Conservation (phyloP, 2,113 vertebrate species). For the Oncorhynchus masou region DNA sequence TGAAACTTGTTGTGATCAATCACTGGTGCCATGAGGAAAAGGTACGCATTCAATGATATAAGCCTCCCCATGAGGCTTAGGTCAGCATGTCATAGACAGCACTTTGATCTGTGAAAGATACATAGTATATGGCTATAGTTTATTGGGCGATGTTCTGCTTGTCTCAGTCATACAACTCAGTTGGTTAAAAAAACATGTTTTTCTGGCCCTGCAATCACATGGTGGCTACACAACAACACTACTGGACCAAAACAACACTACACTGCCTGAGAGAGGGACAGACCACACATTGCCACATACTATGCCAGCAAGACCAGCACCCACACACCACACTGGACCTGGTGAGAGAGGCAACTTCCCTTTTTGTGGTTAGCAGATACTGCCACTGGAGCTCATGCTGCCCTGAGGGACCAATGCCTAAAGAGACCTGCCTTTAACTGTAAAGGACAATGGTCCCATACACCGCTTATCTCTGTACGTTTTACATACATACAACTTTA, state of each 20-base stretch:
- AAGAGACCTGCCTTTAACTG: constrained; percentile 68
- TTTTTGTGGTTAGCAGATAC: constrained; percentile 65
- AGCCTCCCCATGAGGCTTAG: too few species aligned
- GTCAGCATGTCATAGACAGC: too few species aligned
- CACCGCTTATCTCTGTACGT: constrained; percentile 30
- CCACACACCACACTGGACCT: constrained; percentile 40
- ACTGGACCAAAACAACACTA: constrained; percentile 25
- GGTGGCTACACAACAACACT: background rate
- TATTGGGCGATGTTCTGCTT: background rate
- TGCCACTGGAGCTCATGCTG: constrained; percentile 49
- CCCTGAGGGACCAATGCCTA: constrained; percentile 54
- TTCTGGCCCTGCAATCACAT: constrained; percentile 32
- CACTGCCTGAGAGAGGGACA: constrained; percentile 33
- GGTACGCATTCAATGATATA: background rate
- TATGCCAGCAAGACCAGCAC: constrained; percentile 38
- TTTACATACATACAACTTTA: constrained; percentile 56
- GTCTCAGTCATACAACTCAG: constrained; percentile 3
- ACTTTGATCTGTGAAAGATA: too few species aligned
- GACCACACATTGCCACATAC: constrained; percentile 29
- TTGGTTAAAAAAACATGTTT: constrained; percentile 10
- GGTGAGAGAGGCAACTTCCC: constrained; percentile 73
- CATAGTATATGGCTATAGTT: too few species aligned
- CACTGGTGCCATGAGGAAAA: background rate
- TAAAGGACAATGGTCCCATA: constrained; percentile 52
- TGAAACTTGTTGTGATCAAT: background rate